phyloP scores from a whole-genome alignment of 2,113 vertebrate genomes.

The Phylloscopus whistleri region DNA sequence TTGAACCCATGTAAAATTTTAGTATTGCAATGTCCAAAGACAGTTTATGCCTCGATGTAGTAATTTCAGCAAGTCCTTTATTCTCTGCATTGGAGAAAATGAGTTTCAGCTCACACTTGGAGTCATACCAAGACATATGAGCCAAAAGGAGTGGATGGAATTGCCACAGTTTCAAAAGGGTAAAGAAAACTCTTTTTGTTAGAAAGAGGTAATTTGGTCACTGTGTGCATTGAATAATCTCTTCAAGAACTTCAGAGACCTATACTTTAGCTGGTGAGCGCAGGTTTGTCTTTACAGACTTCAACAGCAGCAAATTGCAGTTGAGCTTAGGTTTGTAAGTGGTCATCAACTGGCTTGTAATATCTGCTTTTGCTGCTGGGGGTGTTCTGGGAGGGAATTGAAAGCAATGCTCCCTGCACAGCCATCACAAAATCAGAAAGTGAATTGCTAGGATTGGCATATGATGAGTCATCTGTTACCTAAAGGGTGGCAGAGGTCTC shows the following conservation, averaged over 20 bases:
- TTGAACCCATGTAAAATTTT: background rate
- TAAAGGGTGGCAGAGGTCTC: constrained; percentile 42
- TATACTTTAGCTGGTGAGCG: background rate
- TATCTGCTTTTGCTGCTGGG: constrained; percentile 10
- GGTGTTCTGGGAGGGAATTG: background rate
- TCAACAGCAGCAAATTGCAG: background rate
- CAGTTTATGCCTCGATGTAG: background rate
- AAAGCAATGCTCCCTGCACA: background rate
- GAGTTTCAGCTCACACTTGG: background rate
- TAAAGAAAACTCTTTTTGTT: background rate
- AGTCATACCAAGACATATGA: background rate
- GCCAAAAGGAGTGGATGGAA: background rate
- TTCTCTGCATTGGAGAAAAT: background rate
- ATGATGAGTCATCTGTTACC: constrained; percentile 28
- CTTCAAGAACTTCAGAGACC: background rate
- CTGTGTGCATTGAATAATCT: background rate
- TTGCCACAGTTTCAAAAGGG: background rate
- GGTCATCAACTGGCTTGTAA: constrained; percentile 1
- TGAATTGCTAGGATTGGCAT: constrained; percentile 35
- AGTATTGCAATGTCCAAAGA: background rate
- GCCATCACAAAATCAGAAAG: constrained; percentile 11
- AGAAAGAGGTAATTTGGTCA: background rate
- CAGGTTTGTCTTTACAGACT: background rate
- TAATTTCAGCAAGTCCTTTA: background rate
- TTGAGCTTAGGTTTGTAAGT: background rate